These are phyloP conservation scores for Amazona vittata DNA, from an alignment of 2,113 vertebrate genomes.

Conservation along the genomic window DNA sequence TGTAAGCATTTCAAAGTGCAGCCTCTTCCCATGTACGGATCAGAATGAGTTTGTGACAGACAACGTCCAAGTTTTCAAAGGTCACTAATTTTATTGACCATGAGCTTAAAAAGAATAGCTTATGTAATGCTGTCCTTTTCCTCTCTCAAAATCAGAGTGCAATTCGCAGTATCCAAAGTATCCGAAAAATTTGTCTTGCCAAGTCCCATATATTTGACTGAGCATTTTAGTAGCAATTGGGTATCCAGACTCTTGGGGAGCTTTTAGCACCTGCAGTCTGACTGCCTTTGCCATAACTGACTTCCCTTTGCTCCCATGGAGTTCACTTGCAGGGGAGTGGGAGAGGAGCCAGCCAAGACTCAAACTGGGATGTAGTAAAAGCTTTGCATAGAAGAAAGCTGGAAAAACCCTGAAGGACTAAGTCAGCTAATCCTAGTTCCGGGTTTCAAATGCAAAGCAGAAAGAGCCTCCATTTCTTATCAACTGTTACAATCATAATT, in stretches of 20 bases:
- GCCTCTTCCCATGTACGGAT: background rate
- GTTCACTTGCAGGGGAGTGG: background rate
- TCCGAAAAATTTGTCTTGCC: background rate
- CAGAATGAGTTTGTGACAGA: background rate
- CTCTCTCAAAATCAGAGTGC: background rate
- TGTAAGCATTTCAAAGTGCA: background rate
- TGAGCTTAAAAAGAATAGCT: background rate
- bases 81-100: background rate
- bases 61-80: background rate
- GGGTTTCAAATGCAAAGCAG: background rate
- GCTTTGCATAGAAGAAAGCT: background rate
- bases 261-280: background rate
- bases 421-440: background rate
- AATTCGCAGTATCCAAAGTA: rapidly evolving
- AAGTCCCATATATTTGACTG: background rate
- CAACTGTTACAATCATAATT: background rate
- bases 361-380: background rate
- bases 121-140: background rate
- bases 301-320: background rate
- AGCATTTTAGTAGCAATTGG: background rate
- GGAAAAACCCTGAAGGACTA: background rate
- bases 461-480: background rate
- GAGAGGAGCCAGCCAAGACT: background rate
- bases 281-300: background rate
- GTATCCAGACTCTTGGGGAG: background rate